Base-by-base conservation (phyloP, 2,113 vertebrate genomes). In the Eulemur macaco region DNA sequence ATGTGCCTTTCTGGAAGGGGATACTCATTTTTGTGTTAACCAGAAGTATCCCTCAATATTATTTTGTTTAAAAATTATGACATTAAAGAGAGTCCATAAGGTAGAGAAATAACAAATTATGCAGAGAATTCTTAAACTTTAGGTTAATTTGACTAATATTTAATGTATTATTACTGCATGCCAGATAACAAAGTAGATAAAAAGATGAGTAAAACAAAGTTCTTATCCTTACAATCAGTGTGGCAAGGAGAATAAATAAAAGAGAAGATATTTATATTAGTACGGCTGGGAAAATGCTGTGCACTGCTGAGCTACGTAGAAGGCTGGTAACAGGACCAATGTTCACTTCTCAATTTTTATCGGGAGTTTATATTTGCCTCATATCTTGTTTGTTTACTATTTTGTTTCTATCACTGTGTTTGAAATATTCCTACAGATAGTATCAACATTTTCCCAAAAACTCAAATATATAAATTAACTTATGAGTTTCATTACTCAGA, bases 61-160 rank as follows among this genome's bases (percentile, higher is more conserved):
- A 58, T 86, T 88, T 37, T 66, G n/a, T 39, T 78, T 10, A 83
- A 91, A 66, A 80, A 60, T 47, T 84, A n/a, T 39, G 5, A 71
- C 18, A 27, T 86, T 86, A 93, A 86, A 82, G 27, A 76, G 34
- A 91, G 45, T 68, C 13, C 39, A 52, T 58, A 58, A 77, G 11
- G 17, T n/a, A 74, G 12, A 93, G 34, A 96, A 84, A 68, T 89
- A 95, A 64, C 52, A 87, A 94, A 56, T 58, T 83, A 78, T 47
- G 29, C 42, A 69, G 25, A 29, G 17, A 92, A 94, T 90, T 83
- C 17, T 15, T 94, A 34, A 95, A 54, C 9, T 63, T 50, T 50
- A 54, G 10, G 34, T 54, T 84, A 81, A 91, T 63, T 66, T 77
- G 25, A 64, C 69, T 77, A 71, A 82, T 78, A 86, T 42, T 83